Conservation (phyloP, 64 coral and sea anemone species). For the Stichodactyla helianthus region DNA sequence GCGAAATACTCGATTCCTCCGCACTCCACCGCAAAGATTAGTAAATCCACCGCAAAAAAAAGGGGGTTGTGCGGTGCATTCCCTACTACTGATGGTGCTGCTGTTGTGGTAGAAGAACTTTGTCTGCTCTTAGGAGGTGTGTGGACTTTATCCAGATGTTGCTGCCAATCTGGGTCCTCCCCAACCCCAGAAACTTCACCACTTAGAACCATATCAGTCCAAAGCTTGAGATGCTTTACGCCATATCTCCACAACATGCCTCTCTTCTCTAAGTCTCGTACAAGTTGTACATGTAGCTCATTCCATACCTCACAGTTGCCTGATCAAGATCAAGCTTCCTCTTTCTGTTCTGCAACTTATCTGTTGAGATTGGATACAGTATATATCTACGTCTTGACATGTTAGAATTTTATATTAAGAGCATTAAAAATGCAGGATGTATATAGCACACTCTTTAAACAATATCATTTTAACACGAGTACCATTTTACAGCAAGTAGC, state of each 20-base stretch:
- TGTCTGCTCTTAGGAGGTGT: slow-evolving; percentile 14
- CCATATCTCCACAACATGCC: slow-evolving; percentile 36
- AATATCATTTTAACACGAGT: no score
- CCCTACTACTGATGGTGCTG: no score
- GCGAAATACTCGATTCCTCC: no score
- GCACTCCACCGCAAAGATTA: no score
- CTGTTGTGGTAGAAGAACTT: not conserved
- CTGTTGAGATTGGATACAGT: no score
- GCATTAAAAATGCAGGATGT: no score
- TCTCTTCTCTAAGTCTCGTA: slow-evolving; percentile 37
- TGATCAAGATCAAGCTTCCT: not conserved
- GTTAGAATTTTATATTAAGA: no score
- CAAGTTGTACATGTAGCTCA: slow-evolving; percentile 21
- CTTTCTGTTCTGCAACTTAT: not conserved
- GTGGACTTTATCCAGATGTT: slow-evolving; percentile 16
- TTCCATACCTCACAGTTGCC: slow-evolving; percentile 28
- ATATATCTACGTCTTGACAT: no score
- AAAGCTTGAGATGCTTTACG: slow-evolving; percentile 33
- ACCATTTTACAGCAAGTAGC: no score
- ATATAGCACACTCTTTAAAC: no score
- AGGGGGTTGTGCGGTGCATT: no score
- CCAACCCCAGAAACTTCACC: slow-evolving; percentile 15
- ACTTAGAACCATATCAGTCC: slow-evolving; percentile 32
- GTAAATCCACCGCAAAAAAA: no score
- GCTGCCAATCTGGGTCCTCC: slow-evolving; percentile 39